Conservation (phyloP, 2,888 invertebrate genomes). For the Acanthopleura granulata region DNA sequence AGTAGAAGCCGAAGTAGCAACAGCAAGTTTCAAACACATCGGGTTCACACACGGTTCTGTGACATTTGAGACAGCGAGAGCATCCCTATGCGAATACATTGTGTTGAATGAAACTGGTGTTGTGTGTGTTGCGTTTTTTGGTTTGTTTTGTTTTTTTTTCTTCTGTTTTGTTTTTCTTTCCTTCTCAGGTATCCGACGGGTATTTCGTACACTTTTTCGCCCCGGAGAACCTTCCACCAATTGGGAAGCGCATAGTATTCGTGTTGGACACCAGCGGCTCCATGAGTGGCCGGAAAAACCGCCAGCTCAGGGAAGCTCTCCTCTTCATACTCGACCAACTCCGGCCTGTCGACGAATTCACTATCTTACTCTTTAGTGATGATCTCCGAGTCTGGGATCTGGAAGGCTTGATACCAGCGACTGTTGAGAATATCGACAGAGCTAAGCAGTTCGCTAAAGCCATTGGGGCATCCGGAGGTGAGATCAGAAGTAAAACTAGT, state of each 20-base stretch:
- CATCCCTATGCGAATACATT: too few species aligned
- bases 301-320: conserved; percentile 79
- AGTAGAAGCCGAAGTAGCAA: too few species aligned
- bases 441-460: neutral
- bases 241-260: conserved; percentile 78
- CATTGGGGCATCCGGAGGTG: conserved; percentile 1
- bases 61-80: too few species aligned
- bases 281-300: conserved; percentile 79
- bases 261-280: conserved; percentile 84
- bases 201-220: conserved; percentile 85
- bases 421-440: neutral
- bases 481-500: neutral
- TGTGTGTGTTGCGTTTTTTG: too few species aligned
- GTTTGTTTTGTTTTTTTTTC: too few species aligned
- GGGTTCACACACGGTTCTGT: too few species aligned
- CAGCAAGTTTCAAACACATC: too few species aligned
- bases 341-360: conserved; percentile 74
- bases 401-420: conserved; percentile 47
- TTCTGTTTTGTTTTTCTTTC: too few species aligned
- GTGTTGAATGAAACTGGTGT: too few species aligned
- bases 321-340: conserved; percentile 77
- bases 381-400: conserved; percentile 38
- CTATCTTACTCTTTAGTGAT: conserved; percentile 47
- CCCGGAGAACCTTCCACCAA: conserved; percentile 68
- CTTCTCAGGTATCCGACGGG: conserved; percentile 71